These are phyloP conservation scores for Argopecten irradians DNA, from an alignment of 1,140 invertebrate genomes.

Conservation along the genomic window DNA sequence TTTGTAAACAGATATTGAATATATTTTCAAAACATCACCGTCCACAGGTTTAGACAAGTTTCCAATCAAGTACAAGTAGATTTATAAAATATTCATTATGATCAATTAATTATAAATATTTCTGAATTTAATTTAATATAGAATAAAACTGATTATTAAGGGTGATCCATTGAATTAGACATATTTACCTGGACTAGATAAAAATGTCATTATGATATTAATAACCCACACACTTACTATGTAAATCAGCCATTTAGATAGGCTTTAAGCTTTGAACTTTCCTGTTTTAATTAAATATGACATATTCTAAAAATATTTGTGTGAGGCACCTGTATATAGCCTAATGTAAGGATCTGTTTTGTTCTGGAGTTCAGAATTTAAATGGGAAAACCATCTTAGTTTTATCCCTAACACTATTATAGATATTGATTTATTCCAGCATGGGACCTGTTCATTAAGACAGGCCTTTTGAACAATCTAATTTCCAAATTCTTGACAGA, in stretches of 20 bases:
- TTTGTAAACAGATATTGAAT: not conserved
- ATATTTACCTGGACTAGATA: not conserved
- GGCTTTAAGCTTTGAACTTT: not conserved
- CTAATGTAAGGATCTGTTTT: not conserved
- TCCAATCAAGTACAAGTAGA: not conserved
- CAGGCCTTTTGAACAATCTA: constrained; percentile 7
- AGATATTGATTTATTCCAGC: not conserved
- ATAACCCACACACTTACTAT: not conserved
- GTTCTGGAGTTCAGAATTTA: not conserved
- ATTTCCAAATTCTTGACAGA: constrained; percentile 17
- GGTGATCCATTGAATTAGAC: not conserved
- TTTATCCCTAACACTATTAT: not conserved
- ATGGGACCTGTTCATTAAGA: not conserved
- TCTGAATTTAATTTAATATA: not conserved
- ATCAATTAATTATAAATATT: constrained; percentile 1
- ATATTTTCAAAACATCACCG: not conserved
- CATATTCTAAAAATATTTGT: not conserved
- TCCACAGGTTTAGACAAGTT: not conserved
- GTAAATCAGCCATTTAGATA: not conserved
- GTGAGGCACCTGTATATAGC: not conserved
- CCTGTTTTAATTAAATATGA: not conserved
- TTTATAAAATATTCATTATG: not conserved
- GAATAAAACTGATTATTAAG: not conserved
- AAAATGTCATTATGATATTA: not conserved
- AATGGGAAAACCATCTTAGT: constrained; percentile 21